Evolutionary conservation across 2,113 vertebrate species (phyloP).

Genomic region (Melanotaenia duboulayi): DNA sequence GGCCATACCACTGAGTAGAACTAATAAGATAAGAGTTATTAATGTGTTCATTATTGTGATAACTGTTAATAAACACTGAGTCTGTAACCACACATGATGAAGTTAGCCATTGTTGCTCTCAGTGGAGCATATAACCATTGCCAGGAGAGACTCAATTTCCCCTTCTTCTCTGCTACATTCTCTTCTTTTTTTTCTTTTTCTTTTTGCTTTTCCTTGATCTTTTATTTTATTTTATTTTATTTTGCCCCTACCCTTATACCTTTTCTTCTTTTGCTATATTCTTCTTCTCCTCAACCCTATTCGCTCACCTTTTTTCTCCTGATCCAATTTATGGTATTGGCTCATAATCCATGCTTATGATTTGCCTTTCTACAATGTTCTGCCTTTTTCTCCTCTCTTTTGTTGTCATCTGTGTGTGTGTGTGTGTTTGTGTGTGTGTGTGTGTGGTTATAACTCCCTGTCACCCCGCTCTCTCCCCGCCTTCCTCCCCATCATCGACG

Average conservation of each 20-base stretch:
- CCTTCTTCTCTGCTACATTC: constrained; percentile 83
- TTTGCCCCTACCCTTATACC: constrained; percentile 62
- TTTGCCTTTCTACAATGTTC: constrained; percentile 4
- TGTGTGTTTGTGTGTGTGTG: constrained; percentile 22
- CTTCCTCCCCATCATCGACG: no score
- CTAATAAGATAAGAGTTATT: constrained; percentile 48
- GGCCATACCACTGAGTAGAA: constrained; percentile 45
- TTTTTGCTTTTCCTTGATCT: constrained; percentile 44
- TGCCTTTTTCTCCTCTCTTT: constrained; percentile 61
- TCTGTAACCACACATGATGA: constrained; percentile 48
- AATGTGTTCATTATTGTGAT: constrained; percentile 46
- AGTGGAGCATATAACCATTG: constrained; percentile 69
- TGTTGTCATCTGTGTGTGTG: constrained; percentile 30
- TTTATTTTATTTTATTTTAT: constrained; percentile 69
- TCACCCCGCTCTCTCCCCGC: neutral
- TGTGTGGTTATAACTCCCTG: constrained; percentile 4
- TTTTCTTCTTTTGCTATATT: constrained; percentile 46
- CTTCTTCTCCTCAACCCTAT: constrained; percentile 17
- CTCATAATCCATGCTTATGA: constrained; percentile 16
- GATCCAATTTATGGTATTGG: constrained; percentile 17
- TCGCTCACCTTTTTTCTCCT: constrained; percentile 11
- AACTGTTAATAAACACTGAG: constrained; percentile 35
- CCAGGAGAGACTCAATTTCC: constrained; percentile 84
- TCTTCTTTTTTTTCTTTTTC: constrained; percentile 58
- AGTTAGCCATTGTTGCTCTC: constrained; percentile 51